Base-by-base conservation (phyloP, 2,888 invertebrate genomes). In the Nebria brevicollis region DNA sequence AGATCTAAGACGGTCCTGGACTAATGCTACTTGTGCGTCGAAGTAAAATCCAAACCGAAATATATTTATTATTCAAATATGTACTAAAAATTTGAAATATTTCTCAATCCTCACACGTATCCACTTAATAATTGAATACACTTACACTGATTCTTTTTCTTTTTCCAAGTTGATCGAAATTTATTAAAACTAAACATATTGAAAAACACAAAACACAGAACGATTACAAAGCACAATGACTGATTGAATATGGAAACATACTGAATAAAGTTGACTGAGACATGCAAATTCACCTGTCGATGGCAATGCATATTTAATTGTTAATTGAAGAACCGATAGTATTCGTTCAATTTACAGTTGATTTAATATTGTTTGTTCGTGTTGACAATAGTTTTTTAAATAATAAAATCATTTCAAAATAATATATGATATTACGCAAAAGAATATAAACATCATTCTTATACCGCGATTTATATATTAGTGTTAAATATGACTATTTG, bases 1-100 rank as follows among this genome's bases (percentile, higher is more conserved):
- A 34, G 54, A 8, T 1, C 11, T 13, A 66, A 76, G 1, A 65
- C 76, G 65, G 42, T 13, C 41, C 76, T 76, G 76, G 34, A 13
- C 64, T 15, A 75, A 25, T 75, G 54, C 75, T 75, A 75, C 75
- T 20, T 75, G 66, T 15, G 26, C 41, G 66, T 34, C 77, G 70
- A 77, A 64, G 72, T 77, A 72, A 77, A 70, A 66, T 77, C n/a
- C 68, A 10, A 66, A 54, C 76, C 77, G 68, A 68, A 77, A 77
- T 42, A 77, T 77, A 68, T 77, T 70, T 68, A 77, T 43, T 68
- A 25, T 73, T 70, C n/a, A 70, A 70, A 70, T 70, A 70, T 70
- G 0, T 15, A 70, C 25, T 11, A 7, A 8, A 13, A 54, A 54
- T 54, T 54, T 13, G 8, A 11, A 54, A 54, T 54, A 7, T 54